These are phyloP conservation scores for Notamacropus eugenii DNA, from an alignment of 2,797 vertebrate species.

Conservation along the genomic window DNA sequence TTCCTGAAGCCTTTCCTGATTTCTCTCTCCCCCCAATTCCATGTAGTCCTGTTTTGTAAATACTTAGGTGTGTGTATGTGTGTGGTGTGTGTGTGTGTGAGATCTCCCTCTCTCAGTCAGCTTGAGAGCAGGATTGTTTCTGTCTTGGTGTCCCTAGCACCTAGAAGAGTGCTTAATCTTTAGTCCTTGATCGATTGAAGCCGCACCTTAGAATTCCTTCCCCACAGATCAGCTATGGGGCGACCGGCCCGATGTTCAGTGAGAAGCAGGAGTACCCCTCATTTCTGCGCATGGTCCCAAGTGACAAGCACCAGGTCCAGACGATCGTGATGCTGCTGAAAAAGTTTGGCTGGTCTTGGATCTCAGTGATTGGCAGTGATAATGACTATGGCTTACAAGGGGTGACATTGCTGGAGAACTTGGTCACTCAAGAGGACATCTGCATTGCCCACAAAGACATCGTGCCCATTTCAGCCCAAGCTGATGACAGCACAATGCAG, in stretches of 20 bases:
- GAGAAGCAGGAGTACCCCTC: conserved; percentile 86
- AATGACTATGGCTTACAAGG: conserved; percentile 83
- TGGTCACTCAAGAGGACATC: conserved; percentile 69
- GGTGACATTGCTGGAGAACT: conserved; percentile 76
- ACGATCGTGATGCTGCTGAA: conserved; percentile 84
- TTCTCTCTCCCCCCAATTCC: background rate
- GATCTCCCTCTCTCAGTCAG: background rate
- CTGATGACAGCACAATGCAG: conserved; percentile 63
- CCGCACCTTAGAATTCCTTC: background rate
- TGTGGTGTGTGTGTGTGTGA: too few relatives aligned
- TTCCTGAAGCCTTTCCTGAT: background rate
- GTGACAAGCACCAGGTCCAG: conserved; percentile 84
- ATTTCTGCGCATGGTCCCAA: conserved; percentile 88
- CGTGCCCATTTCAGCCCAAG: background rate
- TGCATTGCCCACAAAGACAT: conserved; percentile 86
- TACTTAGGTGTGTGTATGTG: too few relatives aligned
- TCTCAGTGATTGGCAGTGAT: conserved; percentile 85
- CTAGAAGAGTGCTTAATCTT: background rate
- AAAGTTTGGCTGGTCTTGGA: conserved; percentile 89
- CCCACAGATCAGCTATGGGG: conserved; percentile 84
- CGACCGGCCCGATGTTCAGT: conserved; percentile 86
- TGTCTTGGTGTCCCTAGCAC: background rate
- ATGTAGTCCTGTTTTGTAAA: background rate
- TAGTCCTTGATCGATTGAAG: background rate
- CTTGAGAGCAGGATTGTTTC: background rate